These are phyloP conservation scores for Carabus problematicus DNA, from an alignment of 2,888 invertebrate genomes.

Conservation along the genomic window DNA sequence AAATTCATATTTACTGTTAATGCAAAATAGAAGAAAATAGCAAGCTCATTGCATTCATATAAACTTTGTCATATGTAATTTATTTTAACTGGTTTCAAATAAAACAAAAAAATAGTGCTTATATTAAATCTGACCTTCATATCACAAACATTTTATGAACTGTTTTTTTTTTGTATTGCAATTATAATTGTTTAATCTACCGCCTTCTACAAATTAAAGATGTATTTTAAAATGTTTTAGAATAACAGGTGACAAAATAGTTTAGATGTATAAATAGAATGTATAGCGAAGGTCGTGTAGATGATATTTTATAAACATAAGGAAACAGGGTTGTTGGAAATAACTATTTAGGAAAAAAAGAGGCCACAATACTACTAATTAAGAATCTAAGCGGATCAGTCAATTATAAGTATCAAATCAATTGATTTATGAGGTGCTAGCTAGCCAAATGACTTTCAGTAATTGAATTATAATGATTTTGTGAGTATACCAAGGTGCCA, in stretches of 20 bases:
- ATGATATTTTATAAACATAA: conserved; percentile 19
- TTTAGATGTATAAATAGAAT: conserved; percentile 25
- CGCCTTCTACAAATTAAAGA: no score
- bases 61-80: background rate
- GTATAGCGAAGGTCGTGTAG: conserved; percentile 27
- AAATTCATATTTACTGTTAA: background rate
- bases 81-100: background rate
- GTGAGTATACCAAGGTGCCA: conserved; percentile 20
- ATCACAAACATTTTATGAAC: background rate
- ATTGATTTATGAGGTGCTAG: background rate
- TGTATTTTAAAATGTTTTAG: conserved; percentile 9
- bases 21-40: background rate
- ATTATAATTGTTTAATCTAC: no score
- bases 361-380: conserved; percentile 6
- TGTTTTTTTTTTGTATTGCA: no score
- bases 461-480: conserved; percentile 14
- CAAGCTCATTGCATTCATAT: background rate
- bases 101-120: conserved; percentile 1
- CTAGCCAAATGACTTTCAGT: conserved; percentile 12
- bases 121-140: background rate
- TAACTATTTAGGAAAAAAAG: background rate
- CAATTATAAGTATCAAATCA: background rate
- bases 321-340: conserved; percentile 8
- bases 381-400: background rate
- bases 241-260: conserved; percentile 23